Conservation (phyloP, 2,888 invertebrate genomes). For the Poecilobothrus nobilitatus region DNA sequence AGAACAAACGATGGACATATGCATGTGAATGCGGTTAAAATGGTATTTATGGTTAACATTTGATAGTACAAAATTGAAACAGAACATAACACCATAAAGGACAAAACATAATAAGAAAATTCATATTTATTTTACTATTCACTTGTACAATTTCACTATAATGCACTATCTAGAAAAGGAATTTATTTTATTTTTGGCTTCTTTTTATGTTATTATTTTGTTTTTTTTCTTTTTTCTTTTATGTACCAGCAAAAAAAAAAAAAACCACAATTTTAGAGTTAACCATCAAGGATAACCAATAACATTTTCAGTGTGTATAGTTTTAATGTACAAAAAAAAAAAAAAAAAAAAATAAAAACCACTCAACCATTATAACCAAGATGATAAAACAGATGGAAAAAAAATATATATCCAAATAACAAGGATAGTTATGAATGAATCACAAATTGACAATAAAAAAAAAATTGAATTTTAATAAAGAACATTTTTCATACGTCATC, state of each 20-base stretch:
- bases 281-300: slow-evolving; percentile 20
- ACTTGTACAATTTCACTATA: no score
- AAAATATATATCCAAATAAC: not conserved
- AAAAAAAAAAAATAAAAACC: not conserved
- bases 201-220: not conserved
- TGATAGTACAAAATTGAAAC: not conserved
- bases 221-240: not conserved
- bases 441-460: not conserved
- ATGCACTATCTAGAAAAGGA: no score
- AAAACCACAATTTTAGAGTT: slow-evolving; percentile 19
- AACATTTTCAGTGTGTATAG: slow-evolving; percentile 15
- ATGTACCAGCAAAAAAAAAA: slow-evolving; percentile 38
- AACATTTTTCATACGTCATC: not conserved
- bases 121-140: no score
- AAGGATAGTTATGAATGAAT: not conserved
- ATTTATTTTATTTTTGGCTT: no score
- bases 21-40: not conserved
- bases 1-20: not conserved
- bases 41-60: slow-evolving; percentile 5
- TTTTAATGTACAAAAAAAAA: not conserved
- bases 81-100: no score
- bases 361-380: not conserved
- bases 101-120: no score
- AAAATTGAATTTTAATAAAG: not conserved
- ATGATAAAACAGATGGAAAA: not conserved